phyloP scores from a whole-genome alignment of 1,140 invertebrate species.

The Anoplophora glabripennis region DNA sequence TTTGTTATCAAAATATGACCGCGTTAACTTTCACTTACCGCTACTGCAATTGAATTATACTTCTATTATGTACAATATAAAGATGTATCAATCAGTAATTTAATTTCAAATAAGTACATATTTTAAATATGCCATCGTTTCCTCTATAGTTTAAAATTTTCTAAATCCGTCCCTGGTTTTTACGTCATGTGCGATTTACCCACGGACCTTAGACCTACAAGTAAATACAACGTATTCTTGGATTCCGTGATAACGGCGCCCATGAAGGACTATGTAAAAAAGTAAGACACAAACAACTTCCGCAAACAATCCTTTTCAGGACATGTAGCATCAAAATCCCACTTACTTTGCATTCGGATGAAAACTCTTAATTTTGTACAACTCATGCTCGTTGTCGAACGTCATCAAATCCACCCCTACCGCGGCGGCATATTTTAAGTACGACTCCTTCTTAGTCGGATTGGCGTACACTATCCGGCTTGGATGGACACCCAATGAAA shows the following conservation, averaged over 20 bases:
- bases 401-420: slow-evolving; percentile 82
- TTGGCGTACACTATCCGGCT: slow-evolving; percentile 94
- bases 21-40: too few species aligned
- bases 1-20: too few species aligned
- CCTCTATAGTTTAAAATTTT: too few species aligned
- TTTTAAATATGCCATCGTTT: too few species aligned
- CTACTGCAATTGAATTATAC: too few species aligned
- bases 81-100: too few species aligned
- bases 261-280: not conserved
- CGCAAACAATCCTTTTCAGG: not conserved
- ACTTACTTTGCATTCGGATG: slow-evolving; percentile 78
- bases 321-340: not conserved
- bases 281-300: not conserved
- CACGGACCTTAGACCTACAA: not conserved
- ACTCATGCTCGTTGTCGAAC: slow-evolving; percentile 92
- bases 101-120: too few species aligned
- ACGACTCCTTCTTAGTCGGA: slow-evolving; percentile 92
- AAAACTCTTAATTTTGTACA: slow-evolving; percentile 84
- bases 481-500: slow-evolving; percentile 74
- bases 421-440: slow-evolving; percentile 80
- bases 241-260: not conserved
- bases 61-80: not conserved
- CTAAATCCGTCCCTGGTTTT: not conserved
- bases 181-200: not conserved
- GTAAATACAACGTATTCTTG: not conserved